Base-by-base conservation (phyloP, 2,113 vertebrate species). In the Willisornis vidua region DNA sequence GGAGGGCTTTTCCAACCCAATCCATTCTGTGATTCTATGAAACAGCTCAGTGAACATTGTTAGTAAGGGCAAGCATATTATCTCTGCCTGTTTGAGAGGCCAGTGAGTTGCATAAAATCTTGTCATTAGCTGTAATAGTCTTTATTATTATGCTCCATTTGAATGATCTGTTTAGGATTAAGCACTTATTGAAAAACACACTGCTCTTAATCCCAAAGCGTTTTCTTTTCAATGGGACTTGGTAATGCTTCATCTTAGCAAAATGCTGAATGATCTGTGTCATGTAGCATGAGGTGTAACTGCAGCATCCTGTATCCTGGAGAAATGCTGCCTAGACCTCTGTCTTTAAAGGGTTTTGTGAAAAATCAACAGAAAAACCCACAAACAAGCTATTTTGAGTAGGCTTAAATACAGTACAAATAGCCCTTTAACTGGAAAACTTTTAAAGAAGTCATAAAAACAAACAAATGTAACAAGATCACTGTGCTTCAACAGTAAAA, bases 81-180 rank as follows among this genome's bases (percentile, higher is more conserved):
- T 76, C 54, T 81, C 57, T 3, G 35, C 41, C 54, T 73, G 37
- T 61, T 33, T 85, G 78, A 89, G 78, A 89, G 66, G n/a, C 31
- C 76, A 85, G 54, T 78, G 70, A 91, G 54, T 26, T 67, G 33
- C 94, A 87, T 20, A 66, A 82, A 73, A 91, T 83, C 58, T 87
- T 94, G 73, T 93, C 54, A 63, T 91, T 66, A 94, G 72, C 77
- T 79, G n/a, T 26, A 89, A 19, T 9, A 77, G 45, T 82, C 54
- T 79, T 71, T 85, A 94, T 85, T 73, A 48, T 14, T 73, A 48
- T 14, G 33, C 14, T 82, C 16, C 28, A 91, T 79, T 85, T 89
- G 51, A 90, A 94, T 25, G n/a, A 85, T 58, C 62, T 80, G 41
- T 58, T 95, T 93, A 82, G 70, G 49, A 93, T 87, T 82, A 94